These are phyloP conservation scores for Xyliphius kryptos DNA, from an alignment of 2,113 vertebrate genomes.

Conservation along the genomic window DNA sequence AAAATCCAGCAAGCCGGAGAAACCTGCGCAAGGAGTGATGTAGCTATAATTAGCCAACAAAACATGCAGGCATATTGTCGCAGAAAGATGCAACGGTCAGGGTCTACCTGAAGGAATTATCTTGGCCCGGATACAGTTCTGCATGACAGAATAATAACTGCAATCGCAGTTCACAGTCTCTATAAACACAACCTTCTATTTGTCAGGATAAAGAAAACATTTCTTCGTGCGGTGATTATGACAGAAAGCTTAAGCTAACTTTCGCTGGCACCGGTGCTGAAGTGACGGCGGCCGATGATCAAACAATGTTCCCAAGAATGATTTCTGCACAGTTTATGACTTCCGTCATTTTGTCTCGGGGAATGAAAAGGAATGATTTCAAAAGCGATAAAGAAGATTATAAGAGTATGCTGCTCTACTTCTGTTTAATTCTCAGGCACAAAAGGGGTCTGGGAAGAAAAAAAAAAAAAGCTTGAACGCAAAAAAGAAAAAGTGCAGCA, in stretches of 20 bases:
- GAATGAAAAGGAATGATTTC: conserved; percentile 23
- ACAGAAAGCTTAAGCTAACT: conserved; percentile 15
- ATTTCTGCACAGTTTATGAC: no score
- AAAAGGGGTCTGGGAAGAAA: conserved; percentile 3
- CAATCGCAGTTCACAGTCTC: conserved; percentile 7
- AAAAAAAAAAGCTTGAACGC: conserved; percentile 33
- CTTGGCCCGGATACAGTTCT: conserved; percentile 7
- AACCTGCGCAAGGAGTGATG: conserved; percentile 20
- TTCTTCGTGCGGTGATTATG: conserved; percentile 26
- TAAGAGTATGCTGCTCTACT: conserved; percentile 27
- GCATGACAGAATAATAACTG: conserved; percentile 36
- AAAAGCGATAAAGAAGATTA: conserved; percentile 37
- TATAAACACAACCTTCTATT: conserved; percentile 33
- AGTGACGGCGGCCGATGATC: conserved; percentile 19
- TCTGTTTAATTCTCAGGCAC: conserved; percentile 45
- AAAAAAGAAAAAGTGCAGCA: no score
- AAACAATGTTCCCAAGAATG: no score
- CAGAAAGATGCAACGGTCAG: not conserved
- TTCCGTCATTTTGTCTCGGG: conserved; percentile 11
- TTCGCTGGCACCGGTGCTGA: conserved; percentile 17
- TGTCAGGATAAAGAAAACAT: conserved; percentile 37
- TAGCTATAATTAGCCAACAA: conserved; percentile 30
- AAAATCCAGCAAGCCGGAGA: no score
- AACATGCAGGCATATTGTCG: conserved; percentile 19
- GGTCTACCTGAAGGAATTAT: conserved; percentile 11